Percentiles rank a stretch among this genome's conserved stretches.
These are phyloP conservation scores for Apoda limacodes DNA, from an alignment of 2,888 invertebrate species.

Conservation along the genomic window DNA sequence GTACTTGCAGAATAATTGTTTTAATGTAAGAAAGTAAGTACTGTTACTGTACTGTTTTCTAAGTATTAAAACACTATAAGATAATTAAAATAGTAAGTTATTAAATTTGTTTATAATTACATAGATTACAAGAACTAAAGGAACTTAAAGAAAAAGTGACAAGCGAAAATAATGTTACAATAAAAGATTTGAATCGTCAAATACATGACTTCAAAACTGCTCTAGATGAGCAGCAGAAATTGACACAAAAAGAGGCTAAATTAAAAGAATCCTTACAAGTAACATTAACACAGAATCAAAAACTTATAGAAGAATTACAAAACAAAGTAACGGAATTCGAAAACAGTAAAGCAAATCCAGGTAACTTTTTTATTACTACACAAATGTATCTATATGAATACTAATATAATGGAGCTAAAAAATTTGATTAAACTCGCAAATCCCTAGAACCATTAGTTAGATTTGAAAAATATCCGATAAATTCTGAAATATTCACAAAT, in stretches of 20 bases:
- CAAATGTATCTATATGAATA: too few relatives aligned
- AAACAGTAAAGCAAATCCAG: constrained; percentile 41
- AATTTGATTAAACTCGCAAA: too few relatives aligned
- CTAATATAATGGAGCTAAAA: too few relatives aligned
- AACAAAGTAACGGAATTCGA: constrained; percentile 42
- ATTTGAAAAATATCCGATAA: too few relatives aligned
- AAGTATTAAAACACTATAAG: too few relatives aligned
- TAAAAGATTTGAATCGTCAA: constrained; percentile 37
- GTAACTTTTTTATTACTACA: too few relatives aligned
- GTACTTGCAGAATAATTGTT: too few relatives aligned
- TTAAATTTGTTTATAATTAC: constrained; percentile 13
- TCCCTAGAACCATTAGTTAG: too few relatives aligned
- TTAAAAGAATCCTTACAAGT: constrained; percentile 30
- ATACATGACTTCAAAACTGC: constrained; percentile 34
- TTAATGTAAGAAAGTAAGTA: too few relatives aligned
- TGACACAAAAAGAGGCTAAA: constrained; percentile 31
- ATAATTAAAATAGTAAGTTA: too few relatives aligned
- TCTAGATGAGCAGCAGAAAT: constrained; percentile 33
- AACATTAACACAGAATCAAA: constrained; percentile 30
- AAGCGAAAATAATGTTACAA: constrained; percentile 31
- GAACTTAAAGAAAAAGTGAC: constrained; percentile 40
- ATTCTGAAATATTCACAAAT: too few relatives aligned
- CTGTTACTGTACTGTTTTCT: too few relatives aligned
- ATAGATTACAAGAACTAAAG: constrained; percentile 43
- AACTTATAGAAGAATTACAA: constrained; percentile 36